phyloP scores from a whole-genome alignment of 2,888 invertebrate genomes.

The Pheosia gnoma region DNA sequence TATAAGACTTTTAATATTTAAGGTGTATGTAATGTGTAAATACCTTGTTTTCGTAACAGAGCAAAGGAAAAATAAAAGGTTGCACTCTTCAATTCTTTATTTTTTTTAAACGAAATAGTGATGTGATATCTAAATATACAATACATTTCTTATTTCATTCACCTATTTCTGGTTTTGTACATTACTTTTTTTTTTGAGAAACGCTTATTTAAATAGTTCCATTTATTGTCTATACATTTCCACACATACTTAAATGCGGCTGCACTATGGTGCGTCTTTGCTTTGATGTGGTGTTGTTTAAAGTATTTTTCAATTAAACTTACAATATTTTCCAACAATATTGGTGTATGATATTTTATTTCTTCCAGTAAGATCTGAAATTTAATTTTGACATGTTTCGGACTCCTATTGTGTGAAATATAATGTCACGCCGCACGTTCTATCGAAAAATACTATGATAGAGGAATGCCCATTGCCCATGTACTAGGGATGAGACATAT shows the following conservation, averaged over 20 bases:
- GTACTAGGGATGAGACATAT: too few relatives aligned
- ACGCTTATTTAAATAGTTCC: neutral
- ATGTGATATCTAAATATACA: slow-evolving; percentile 1
- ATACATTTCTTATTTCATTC: neutral
- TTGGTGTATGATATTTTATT: too few relatives aligned
- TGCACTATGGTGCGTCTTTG: too few relatives aligned
- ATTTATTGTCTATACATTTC: slow-evolving; percentile 3
- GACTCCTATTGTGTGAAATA: too few relatives aligned
- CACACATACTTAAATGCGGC: neutral
- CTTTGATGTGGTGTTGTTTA: too few relatives aligned
- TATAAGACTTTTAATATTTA: slow-evolving; percentile 12
- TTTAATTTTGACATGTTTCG: too few relatives aligned
- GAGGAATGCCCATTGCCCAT: too few relatives aligned
- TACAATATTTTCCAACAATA: too few relatives aligned
- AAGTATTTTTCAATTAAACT: too few relatives aligned
- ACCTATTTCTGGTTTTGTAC: neutral
- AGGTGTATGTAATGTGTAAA: slow-evolving; percentile 12
- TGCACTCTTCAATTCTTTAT: slow-evolving; percentile 4
- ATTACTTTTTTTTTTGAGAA: neutral
- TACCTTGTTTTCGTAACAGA: neutral
- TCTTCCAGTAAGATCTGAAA: too few relatives aligned
- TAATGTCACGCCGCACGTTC: too few relatives aligned
- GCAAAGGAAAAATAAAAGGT: neutral
- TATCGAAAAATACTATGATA: too few relatives aligned
- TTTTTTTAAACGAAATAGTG: slow-evolving; percentile 5